These are phyloP conservation scores for Drosophila pachea DNA, from an alignment of 1,140 invertebrate genomes.

Conservation along the genomic window DNA sequence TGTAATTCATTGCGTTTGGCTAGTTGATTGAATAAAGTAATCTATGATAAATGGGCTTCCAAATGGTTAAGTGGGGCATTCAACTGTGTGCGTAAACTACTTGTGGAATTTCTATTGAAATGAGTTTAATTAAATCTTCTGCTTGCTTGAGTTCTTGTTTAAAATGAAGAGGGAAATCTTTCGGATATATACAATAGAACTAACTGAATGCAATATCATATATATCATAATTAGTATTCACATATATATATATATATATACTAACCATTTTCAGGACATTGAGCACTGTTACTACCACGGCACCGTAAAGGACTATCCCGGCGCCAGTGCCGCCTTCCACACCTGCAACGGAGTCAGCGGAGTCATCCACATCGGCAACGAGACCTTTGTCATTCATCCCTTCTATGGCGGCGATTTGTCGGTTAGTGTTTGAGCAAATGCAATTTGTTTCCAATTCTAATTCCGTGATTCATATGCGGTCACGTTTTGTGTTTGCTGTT, in stretches of 20 bases:
- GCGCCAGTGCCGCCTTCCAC: slow-evolving; percentile 96
- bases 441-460: not conserved
- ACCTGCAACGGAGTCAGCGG: slow-evolving; percentile 98
- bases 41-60: no score
- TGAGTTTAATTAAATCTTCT: no score
- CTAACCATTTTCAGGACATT: slow-evolving; percentile 85
- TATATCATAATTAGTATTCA: no score
- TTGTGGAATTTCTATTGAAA: no score
- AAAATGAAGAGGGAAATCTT: no score
- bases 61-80: no score
- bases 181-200: no score
- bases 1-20: no score
- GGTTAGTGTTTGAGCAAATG: slow-evolving; percentile 82
- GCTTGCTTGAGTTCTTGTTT: no score
- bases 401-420: slow-evolving; percentile 97
- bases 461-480: not conserved
- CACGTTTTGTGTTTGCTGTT: not conserved
- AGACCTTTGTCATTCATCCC: slow-evolving; percentile 97
- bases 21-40: no score
- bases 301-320: slow-evolving; percentile 95
- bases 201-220: no score
- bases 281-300: slow-evolving; percentile 98
- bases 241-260: not conserved
- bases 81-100: no score
- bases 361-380: slow-evolving; percentile 97